Evolutionary conservation across 2,797 vertebrate genomes (phyloP), one percentile per base, ranked within the genome.

Genomic region (Oreochromis grahami): DNA sequence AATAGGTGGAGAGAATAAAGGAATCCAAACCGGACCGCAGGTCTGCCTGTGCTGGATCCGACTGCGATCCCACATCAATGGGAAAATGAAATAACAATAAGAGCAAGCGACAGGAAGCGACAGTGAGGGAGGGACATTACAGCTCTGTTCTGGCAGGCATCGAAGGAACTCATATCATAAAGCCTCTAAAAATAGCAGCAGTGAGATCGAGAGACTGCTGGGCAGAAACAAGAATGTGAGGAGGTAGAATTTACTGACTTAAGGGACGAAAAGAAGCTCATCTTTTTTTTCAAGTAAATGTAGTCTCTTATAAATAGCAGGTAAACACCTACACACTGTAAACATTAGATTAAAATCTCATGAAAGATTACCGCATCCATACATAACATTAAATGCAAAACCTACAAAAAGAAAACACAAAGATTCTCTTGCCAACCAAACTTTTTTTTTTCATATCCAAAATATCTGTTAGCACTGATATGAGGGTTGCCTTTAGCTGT

Each of bases 101-200:
- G 74, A 48, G 63, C 3, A 38, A 38, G 86, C 5, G 15, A 7
- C n/a, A 43, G 55, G 45, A 21, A 36, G 78, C 32, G 12, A 52
- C 10, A 76, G 77, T 0, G 68, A 36, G 78, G 68, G 68, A 48
- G 24, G 41, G 41, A 72, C 68, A 19, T 48, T 72, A 48, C 68
- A 29, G 78, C 81, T 87, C 83, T 8, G 41, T 15, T 70, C 70
- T 84, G 83, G 85, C 85, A 88, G 77, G 78, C 77, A 2, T 41
- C 6, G 76, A 55, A 74, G 78, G 34, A 45, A 72, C 80, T 84
- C 8, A 13, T 34, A 88, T 82, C 82, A 86, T 34, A 76, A 60
- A 45, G 82, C 76, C 29, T 7, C 84, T 91, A 89, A 85, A 91
- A 91, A 90, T 91, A 93, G 88, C 84, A 82, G 45, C 45, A n/a